Conservation (phyloP, 2,113 vertebrate genomes). For the Bufo gargarizans region DNA sequence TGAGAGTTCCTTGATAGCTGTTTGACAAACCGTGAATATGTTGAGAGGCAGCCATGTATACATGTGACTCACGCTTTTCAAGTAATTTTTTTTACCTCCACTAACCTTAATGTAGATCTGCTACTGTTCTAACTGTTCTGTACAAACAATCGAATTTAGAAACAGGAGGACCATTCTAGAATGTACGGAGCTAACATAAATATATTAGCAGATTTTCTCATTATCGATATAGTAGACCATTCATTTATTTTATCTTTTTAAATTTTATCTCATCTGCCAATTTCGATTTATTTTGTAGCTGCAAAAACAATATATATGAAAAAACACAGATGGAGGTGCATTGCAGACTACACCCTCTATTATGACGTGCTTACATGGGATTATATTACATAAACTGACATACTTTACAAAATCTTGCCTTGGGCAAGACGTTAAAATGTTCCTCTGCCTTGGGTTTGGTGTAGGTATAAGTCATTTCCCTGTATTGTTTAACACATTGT, state of each 20-base stretch:
- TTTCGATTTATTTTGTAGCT: neutral
- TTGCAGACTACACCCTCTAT: neutral
- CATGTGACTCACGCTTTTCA: no score
- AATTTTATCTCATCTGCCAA: neutral
- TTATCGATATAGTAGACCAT: no score
- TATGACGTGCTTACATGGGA: neutral
- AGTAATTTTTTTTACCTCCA: no score
- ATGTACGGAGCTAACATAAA: no score
- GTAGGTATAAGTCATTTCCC: neutral
- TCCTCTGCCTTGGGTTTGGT: neutral
- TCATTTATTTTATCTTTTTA: neutral
- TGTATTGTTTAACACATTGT: slow-evolving; percentile 24
- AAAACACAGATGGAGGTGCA: neutral
- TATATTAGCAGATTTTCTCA: no score
- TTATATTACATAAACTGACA: neutral
- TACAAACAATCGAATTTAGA: no score
- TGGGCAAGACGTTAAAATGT: neutral
- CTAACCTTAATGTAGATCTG: no score
- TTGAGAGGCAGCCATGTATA: no score
- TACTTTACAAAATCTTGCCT: neutral
- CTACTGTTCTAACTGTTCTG: no score
- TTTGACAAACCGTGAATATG: no score
- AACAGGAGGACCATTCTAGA: no score
- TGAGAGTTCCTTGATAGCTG: no score
- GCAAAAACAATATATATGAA: neutral